phyloP scores from a whole-genome alignment of 2,797 vertebrate genomes.

The Lagodon rhomboides region DNA sequence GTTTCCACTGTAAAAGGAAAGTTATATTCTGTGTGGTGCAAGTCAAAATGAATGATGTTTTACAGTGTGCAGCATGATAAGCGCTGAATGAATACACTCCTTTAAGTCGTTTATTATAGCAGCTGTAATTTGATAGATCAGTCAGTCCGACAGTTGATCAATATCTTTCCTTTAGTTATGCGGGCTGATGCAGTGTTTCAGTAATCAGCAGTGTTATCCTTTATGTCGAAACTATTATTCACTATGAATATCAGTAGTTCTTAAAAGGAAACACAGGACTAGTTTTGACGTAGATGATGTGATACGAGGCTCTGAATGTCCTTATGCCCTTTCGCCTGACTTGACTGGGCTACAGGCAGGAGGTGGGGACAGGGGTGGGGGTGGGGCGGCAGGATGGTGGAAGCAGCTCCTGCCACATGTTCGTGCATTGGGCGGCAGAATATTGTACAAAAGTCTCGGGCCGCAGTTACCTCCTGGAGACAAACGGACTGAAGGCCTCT shows the following conservation, averaged over 20 bases:
- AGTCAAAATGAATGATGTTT: background rate
- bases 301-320: conserved; percentile 40
- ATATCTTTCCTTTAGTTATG: conserved; percentile 29
- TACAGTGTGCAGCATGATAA: background rate
- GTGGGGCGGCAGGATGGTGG: conserved; percentile 51
- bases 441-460: conserved; percentile 67
- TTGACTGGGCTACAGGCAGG: conserved; percentile 46
- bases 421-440: conserved; percentile 69
- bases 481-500: conserved; percentile 32
- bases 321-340: conserved; percentile 51
- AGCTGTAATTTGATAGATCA: conserved; percentile 33
- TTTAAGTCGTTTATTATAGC: background rate
- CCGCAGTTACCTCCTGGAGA: conserved; percentile 49
- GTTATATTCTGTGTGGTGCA: background rate
- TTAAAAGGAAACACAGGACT: background rate
- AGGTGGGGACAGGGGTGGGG: conserved; percentile 53
- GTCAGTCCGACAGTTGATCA: conserved; percentile 30
- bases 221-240: background rate
- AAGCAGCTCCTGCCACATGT: conserved; percentile 75
- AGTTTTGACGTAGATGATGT: conserved; percentile 19
- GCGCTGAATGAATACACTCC: background rate
- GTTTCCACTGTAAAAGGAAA: background rate
- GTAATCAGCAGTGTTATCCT: background rate
- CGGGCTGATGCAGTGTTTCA: conserved; percentile 7
- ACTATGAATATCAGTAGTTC: background rate